Evolutionary conservation across 2,113 vertebrate species (phyloP).

Genomic region (Halichoerus grypus): DNA sequence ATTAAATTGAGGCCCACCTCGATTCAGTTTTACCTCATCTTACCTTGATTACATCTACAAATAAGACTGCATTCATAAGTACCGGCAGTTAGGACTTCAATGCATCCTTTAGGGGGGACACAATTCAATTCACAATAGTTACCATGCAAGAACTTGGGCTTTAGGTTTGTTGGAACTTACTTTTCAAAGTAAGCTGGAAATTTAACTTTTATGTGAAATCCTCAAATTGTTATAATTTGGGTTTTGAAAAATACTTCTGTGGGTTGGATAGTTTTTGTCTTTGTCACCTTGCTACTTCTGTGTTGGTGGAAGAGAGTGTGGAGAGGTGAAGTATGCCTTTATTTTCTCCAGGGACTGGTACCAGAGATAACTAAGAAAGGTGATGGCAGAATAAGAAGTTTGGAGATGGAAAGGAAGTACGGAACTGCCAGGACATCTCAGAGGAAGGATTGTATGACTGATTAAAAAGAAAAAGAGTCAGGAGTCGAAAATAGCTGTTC

Average conservation of each 20-base stretch:
- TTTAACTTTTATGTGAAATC: not conserved
- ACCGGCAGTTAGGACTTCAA: not conserved
- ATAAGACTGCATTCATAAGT: not conserved
- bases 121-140: not conserved
- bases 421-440: not conserved
- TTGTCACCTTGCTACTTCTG: not conserved
- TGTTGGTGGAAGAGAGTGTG: not conserved
- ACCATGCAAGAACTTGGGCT: not conserved
- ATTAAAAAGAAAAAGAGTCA: not conserved
- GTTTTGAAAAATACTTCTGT: not conserved
- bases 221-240: not conserved
- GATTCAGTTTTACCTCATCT: not conserved
- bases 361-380: not conserved
- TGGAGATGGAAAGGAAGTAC: not conserved
- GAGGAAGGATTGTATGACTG: not conserved
- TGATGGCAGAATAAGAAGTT: not conserved
- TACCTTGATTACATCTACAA: not conserved
- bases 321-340: not conserved
- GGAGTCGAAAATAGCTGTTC: not conserved
- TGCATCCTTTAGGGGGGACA: not conserved
- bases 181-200: conserved; percentile 31
- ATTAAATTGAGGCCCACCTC: not conserved
- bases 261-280: not conserved
- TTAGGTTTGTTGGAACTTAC: not conserved
- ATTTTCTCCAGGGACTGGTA: not conserved